Base-by-base conservation (phyloP, 2,888 invertebrate species). In the Heliconius aoede region DNA sequence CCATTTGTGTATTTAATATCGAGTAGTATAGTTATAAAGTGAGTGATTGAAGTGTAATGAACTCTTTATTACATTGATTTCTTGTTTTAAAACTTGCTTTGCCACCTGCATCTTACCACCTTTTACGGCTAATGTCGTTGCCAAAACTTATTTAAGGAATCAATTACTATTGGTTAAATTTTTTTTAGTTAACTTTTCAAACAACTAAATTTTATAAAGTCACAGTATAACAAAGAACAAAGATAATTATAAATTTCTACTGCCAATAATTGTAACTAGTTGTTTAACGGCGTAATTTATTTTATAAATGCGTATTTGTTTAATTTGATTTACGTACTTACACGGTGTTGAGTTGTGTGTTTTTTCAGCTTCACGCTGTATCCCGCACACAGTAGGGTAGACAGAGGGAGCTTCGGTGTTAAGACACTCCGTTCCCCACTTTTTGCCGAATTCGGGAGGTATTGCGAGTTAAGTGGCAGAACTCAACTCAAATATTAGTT, bases 11-110 rank as follows among this genome's bases (percentile, higher is more conserved):
- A 30, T 46, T 28, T 61, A 46, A 46, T 40, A 24, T 30, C 24
- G n/a, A 55, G 15, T 32, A 24, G 18, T 55, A 26, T 68, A 46
- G 40, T 32, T 74, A 61, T 68, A 58, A 4, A 55, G 60, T 55
- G 15, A 69, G 68, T 32, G 40, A 55, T 73, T 51, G n/a, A n/a
- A 69, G 65, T 51, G 76, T 76, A 65, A 65, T 40, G 65, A 65
- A 65, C 65, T 76, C 69, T 73, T 76, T 73, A 76, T 68, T 36
- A 62, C 36, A 4, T 15, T 24, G 30, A 67, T 67, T 73, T 65
- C 64, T 73, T 30, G 76, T 32, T 58, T 58, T 18, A 58, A n/a
- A 76, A 72, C 72, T 58, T 36, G 72, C 64, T 76, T 18, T 21
- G 26, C 28, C 76, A 65, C 65, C 72, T 58, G 72, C 28, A 28